Conservation (phyloP, 37 sponge, comb jelly and placozoan genomes). For the Lycopodina hypogea region DNA sequence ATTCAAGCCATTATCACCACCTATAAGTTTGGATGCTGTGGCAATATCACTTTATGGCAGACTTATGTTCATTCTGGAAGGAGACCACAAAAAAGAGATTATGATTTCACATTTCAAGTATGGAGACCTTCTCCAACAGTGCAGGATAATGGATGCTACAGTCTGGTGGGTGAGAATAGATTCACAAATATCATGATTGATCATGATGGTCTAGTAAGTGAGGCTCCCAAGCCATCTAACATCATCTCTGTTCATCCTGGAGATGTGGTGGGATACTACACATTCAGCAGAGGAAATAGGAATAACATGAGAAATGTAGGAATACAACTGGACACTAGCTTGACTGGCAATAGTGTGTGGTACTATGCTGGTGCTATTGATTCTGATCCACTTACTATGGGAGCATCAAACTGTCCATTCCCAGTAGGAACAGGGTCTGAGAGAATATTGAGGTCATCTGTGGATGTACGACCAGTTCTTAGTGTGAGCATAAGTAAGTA, state of each 20-base stretch:
- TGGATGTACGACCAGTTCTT: constrained; percentile 1
- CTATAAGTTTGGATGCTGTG: constrained; percentile 1
- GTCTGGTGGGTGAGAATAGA: too few species aligned
- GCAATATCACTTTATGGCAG: neutral
- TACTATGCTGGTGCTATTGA: too few species aligned
- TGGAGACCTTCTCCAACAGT: constrained; percentile 12
- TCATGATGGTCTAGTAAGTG: too few species aligned
- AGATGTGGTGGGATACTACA: too few species aligned
- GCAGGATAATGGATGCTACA: neutral
- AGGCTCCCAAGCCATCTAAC: too few species aligned
- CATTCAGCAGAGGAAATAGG: too few species aligned
- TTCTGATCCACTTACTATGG: neutral
- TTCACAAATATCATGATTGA: too few species aligned
- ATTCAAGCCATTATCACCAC: neutral
- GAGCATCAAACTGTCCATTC: neutral
- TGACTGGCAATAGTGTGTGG: neutral
- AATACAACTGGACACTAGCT: neutral
- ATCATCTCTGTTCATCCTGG: too few species aligned
- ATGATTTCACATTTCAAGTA: constrained; percentile 12
- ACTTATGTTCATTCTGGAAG: neutral
- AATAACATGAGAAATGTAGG: too few species aligned
- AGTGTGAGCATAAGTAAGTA: neutral
- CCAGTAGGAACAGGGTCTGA: constrained; percentile 14
- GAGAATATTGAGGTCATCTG: neutral
- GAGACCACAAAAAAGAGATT: neutral